phyloP scores from a whole-genome alignment of 2,888 invertebrate species.

The Cerastis rubricosa region DNA sequence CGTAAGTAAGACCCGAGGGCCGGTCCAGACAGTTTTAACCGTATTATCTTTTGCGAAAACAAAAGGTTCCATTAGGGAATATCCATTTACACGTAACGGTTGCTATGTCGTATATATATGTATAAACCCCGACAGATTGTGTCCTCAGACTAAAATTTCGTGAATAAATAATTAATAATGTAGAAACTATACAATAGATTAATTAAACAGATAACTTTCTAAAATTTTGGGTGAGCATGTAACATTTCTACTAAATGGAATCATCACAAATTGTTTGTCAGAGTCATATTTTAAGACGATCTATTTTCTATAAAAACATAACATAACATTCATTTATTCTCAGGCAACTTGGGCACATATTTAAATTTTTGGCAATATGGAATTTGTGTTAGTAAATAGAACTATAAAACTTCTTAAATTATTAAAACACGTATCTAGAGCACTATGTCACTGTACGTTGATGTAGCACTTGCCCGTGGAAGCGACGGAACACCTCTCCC shows the following conservation, averaged over 20 bases:
- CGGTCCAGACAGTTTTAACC: conserved; percentile 37
- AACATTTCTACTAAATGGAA: conserved; percentile 4
- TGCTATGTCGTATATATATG: not conserved
- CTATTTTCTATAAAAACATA: too few relatives aligned
- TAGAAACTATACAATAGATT: not conserved
- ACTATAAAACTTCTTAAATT: too few relatives aligned
- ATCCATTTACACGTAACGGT: conserved; percentile 34
- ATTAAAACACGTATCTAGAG: too few relatives aligned
- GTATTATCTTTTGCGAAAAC: conserved; percentile 38
- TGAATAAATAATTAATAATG: conserved; percentile 23
- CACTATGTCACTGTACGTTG: too few relatives aligned
- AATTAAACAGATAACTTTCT: conserved; percentile 10
- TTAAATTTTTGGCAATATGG: too few relatives aligned
- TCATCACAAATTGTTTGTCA: not conserved
- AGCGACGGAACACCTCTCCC: too few relatives aligned
- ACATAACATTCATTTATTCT: too few relatives aligned
- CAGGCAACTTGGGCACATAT: too few relatives aligned
- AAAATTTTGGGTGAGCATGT: not conserved
- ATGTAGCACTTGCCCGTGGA: too few relatives aligned
- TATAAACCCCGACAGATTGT: not conserved
- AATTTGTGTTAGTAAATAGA: too few relatives aligned
- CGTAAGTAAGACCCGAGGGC: conserved; percentile 15
- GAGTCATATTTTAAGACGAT: not conserved
- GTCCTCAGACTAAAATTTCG: not conserved
- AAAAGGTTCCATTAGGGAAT: conserved; percentile 44